Evolutionary conservation across 2,888 invertebrate genomes (phyloP), one percentile per base, ranked within the genome.

Genomic region (Psylliodes chrysocephalus): DNA sequence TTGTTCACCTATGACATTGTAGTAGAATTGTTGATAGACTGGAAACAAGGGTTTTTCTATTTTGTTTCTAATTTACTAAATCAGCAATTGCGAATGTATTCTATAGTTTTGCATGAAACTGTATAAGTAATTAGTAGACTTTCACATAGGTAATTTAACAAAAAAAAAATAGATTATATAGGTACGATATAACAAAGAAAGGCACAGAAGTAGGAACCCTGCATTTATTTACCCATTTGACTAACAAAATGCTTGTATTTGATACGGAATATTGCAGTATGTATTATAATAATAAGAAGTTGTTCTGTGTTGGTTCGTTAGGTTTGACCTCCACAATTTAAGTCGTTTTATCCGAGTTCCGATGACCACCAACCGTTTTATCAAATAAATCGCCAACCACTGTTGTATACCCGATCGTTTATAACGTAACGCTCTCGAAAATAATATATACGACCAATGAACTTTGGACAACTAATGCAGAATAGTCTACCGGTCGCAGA

Each of bases 321-420:
- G 49, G 38, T 59, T 64, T 60, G 60, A 64, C 60, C 54, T 56
- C 60, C 42, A 60, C 60, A 63, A 63, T 63, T 63, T 59, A 63
- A 59, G 59, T 59, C 59, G 49, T 28, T 38, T 47, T 59, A 63
- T 15, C 52, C 38, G 52, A 33, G 63, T 64, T 64, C 60, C 64
- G 64, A 55, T 64, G 64, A 12, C 55, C 64, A 54, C 64, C 64
- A 33, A 60, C 60, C 42, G 64, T 51, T 60, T 55, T 54, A 54
- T 64, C 49, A 35, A 60, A 64, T 64, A 64, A 64, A 64, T 64
- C 55, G 60, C 60, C 28, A 54, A 64, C 53, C 60, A 51, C 55
- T 56, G 62, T 62, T 62, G 30, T 30, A 33, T 40, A n/a, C 35
- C n/a, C 25, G 38, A 33, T 51, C 56, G 44, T 59, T 59, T 18